Percentiles rank a stretch among this genome's conserved stretches.
Conservation (phyloP, 2,797 vertebrate genomes). For the Pseudomugil tenellus region DNA sequence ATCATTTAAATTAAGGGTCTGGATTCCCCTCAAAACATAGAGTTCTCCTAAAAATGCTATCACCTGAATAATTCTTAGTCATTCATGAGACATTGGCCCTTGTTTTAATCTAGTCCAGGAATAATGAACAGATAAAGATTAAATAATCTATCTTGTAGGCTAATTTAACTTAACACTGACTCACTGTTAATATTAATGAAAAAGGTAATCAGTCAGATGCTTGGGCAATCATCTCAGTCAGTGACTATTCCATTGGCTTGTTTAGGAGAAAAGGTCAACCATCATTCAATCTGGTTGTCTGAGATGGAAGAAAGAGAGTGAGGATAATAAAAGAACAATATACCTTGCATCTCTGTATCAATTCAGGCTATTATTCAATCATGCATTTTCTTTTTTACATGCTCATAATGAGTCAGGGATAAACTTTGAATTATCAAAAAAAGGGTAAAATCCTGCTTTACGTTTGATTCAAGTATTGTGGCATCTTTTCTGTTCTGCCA, state of each 20-base stretch:
- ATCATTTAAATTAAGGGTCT: background rate
- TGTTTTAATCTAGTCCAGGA: background rate
- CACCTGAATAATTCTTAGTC: background rate
- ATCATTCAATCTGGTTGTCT: slow-evolving; percentile 16
- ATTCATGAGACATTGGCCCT: too few relatives aligned
- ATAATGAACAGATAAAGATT: slow-evolving; percentile 10
- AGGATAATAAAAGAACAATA: background rate
- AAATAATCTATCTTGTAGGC: background rate
- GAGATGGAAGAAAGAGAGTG: slow-evolving; percentile 3
- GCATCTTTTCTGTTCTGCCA: background rate
- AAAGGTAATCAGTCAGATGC: background rate
- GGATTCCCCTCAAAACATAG: background rate
- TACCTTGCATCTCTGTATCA: slow-evolving; percentile 1
- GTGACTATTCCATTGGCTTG: slow-evolving; percentile 10
- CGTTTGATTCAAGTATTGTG: background rate
- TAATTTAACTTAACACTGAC: background rate
- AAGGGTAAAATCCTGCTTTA: background rate
- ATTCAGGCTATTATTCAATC: slow-evolving; percentile 1
- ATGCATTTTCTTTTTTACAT: background rate
- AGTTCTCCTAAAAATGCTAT: background rate
- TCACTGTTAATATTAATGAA: background rate
- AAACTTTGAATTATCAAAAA: background rate
- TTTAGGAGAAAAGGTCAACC: slow-evolving; percentile 28
- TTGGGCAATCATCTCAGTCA: slow-evolving; percentile 19
- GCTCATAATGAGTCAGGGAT: background rate